Evolutionary conservation across 1,140 invertebrate species (phyloP), one percentile per base, ranked within the genome.

Genomic region (Caenorhabditis brenneri): DNA sequence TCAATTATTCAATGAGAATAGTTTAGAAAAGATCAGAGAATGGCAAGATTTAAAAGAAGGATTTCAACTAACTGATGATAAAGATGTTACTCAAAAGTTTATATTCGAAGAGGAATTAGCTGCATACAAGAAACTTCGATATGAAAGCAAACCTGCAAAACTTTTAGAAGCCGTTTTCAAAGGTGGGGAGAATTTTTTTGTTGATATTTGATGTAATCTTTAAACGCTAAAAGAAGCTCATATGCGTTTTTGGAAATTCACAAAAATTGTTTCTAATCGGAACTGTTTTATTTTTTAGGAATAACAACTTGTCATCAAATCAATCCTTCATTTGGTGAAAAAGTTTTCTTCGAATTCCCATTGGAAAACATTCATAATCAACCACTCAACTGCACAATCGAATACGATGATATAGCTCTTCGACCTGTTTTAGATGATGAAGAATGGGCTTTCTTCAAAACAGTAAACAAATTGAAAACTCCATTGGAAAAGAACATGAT

Each of bases 61-160:
- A 31, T 42, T 33, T 42, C 10, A 53, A 6, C 31, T 42, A 1
- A 24, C n/a, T 7, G 46, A 51, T 53, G 46, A 53, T 22, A 36
- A 83, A 65, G 39, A 74, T 27, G 49, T 27, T 10, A 12, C 65
- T 19, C 69, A 83, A 53, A 79, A 53, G 39, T 83, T 83, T 49
- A 79, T 83, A 19, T 83, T 83, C 39, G 82, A 83, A 49, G 82
- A 83, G 46, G 58, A 83, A 42, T 24, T 83, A 36, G 82, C 69
- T 12, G 82, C 82, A 12, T 83, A 83, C 49, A 65, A 65, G 16
- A 79, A 79, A 27, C 55, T 83, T 39, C 69, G 82, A 22, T 58
- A 80, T 36, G 82, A 83, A 53, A 65, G 42, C 29, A 83, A 83
- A 83, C 58, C 82, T 19, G 60, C 78, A 1, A 83, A 83, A 58